Evolutionary conservation across 2,888 invertebrate genomes (phyloP), one percentile per base, ranked within the genome.

Genomic region (Thymelicus acteon): DNA sequence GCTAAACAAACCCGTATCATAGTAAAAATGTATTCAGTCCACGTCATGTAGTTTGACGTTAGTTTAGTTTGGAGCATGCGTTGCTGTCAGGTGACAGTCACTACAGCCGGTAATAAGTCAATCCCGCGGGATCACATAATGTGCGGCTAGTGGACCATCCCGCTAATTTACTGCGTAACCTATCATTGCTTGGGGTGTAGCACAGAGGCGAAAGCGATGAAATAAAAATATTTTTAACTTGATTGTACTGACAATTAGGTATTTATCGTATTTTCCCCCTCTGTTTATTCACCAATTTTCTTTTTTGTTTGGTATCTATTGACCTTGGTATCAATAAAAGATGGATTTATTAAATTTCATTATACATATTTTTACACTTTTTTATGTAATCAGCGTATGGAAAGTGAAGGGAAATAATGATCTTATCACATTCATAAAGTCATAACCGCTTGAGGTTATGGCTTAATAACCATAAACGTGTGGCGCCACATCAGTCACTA

Each of bases 91-190:
- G n/a, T 48, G 62, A 19, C 19, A 19, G 19, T 2, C 19, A 19
- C 19, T 19, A 31, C 48, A 44, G 62, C 7, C 6, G 37, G 49
- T 75, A 74, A 78, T 79, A 77, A 78, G 72, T 78, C 78, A 75
- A 76, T 80, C 76, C 72, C 73, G 69, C 73, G 70, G 75, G 49
- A 52, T 75, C 77, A 79, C 79, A 81, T 82, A 82, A 83, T 63
- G 75, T 71, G 69, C 77, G 75, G 78, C 80, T 79, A 79, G 80
- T 78, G 77, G 78, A 68, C 73, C 73, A 68, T 75, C 75, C 67
- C 48, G 67, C 74, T 80, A 79, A 82, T 82, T 82, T 79, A 83
- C 77, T 75, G 75, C 74, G 75, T 74, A 74, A 71, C 44, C 74
- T 73, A n/a, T 47, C n/a, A 48, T 57, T 39, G n/a, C 7, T 24